Base-by-base conservation (phyloP, 2,797 vertebrate species). In the Phalloptychus januarius region DNA sequence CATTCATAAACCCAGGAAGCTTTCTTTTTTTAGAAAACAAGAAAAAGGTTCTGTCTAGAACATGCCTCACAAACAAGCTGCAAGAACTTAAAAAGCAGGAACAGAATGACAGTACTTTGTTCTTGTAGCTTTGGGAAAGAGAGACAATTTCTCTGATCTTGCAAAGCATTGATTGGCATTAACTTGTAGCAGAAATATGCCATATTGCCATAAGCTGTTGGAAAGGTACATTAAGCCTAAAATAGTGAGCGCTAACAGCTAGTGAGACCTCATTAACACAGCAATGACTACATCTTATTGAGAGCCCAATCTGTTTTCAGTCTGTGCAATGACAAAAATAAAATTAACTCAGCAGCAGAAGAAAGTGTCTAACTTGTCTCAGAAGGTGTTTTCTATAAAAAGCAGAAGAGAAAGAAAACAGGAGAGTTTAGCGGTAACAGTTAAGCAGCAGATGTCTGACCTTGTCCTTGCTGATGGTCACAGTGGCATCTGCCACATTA, bases 401-500 rank as follows among this genome's bases (percentile, higher is more conserved):
- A n/a, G 6, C 7, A 11, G 15, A 12, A 10, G 6, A 6, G 31
- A 4, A 70, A 11, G 40, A n/a, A 16, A 12, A 13, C 8, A n/a
- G 12, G 18, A 50, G n/a, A 28, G 44, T 61, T 7, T 44, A n/a
- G 8, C 7, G 18, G 2, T 1, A 65, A 44, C 12, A n/a, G 40
- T 23, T 1, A 67, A 40, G 63, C 40, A 16, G 40, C 25, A 71
- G 63, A 46, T 25, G 77, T 67, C 94, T 94, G 90, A 97, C 98
- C 95, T 97, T 92, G 36, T 98, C 97, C 87, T 95, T 97, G 94
- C 97, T 98, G 92, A 99, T 97, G 0, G 98, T 99, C 91, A 99
- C 97, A 0, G 98, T 99, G 46, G 98, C 98, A 74, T 99, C 98
- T 1, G 98, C 98, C 82, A 99, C 98, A 0, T 97, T 99, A 94